These are phyloP conservation scores for Hydrolagus colliei DNA, from an alignment of 2,797 vertebrate genomes.

Conservation along the genomic window DNA sequence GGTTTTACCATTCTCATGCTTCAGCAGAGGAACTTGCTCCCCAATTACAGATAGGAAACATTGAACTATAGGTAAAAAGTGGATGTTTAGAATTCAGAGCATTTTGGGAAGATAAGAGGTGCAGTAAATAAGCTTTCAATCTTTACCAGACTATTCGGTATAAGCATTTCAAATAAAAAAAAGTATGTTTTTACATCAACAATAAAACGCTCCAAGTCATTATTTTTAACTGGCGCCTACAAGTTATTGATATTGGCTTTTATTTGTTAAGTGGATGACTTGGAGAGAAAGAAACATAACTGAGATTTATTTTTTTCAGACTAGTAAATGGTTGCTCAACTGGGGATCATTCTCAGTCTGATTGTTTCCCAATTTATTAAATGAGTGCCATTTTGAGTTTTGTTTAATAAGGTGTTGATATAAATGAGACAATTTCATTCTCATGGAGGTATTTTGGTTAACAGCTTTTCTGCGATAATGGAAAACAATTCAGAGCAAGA, in stretches of 20 bases:
- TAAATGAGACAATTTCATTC: neutral
- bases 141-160: neutral
- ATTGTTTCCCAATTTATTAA: neutral
- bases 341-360: neutral
- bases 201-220: no score
- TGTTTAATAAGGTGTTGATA: neutral
- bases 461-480: neutral
- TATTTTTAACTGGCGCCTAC: no score
- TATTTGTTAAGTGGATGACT: no score
- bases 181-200: no score
- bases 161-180: neutral
- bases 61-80: neutral
- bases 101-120: neutral
- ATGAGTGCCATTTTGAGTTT: neutral
- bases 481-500: neutral
- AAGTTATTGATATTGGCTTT: no score
- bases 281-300: no score
- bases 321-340: no score
- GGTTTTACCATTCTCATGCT: neutral
- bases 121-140: neutral
- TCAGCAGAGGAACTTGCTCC: neutral
- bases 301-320: no score
- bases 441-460: neutral
- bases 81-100: neutral
- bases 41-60: neutral